Conservation (phyloP, 2,888 invertebrate species). For the Sinodicranocentrus sp. region DNA sequence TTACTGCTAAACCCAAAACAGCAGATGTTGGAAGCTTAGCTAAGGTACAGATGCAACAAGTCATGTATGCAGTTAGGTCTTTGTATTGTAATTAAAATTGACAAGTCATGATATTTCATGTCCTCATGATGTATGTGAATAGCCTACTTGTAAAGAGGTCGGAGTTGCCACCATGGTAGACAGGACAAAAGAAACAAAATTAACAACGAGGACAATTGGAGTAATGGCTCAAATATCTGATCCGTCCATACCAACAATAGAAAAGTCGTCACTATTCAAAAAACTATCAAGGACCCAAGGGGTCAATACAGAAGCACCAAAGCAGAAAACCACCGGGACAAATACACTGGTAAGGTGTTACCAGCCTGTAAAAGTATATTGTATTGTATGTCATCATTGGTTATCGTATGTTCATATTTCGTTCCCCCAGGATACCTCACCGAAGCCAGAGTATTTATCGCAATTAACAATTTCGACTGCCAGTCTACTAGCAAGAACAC, state of each 20-base stretch:
- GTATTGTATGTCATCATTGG: too few species aligned
- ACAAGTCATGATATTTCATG: too few species aligned
- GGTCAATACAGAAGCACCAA: conserved; percentile 59
- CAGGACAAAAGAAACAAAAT: conserved; percentile 40
- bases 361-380: too few species aligned
- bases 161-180: conserved; percentile 50
- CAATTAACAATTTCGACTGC: conserved; percentile 37
- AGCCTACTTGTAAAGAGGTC: conserved; percentile 70
- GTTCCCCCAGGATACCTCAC: conserved; percentile 29
- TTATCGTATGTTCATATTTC: not conserved
- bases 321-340: conserved; percentile 45
- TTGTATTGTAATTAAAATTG: too few species aligned
- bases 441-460: conserved; percentile 25
- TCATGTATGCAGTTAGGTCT: too few species aligned
- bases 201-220: conserved; percentile 58
- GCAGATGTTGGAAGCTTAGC: conserved; percentile 79
- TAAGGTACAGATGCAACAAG: conserved; percentile 71
- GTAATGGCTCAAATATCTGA: conserved; percentile 37
- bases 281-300: conserved; percentile 50
- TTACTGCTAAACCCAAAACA: conserved; percentile 78
- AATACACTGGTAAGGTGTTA: conserved; percentile 48
- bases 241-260: not conserved
- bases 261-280: conserved; percentile 25
- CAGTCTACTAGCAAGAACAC: not conserved
- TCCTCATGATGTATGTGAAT: too few species aligned